Evolutionary conservation across 2,113 vertebrate species (phyloP).

Genomic region (Salminus brasiliensis): DNA sequence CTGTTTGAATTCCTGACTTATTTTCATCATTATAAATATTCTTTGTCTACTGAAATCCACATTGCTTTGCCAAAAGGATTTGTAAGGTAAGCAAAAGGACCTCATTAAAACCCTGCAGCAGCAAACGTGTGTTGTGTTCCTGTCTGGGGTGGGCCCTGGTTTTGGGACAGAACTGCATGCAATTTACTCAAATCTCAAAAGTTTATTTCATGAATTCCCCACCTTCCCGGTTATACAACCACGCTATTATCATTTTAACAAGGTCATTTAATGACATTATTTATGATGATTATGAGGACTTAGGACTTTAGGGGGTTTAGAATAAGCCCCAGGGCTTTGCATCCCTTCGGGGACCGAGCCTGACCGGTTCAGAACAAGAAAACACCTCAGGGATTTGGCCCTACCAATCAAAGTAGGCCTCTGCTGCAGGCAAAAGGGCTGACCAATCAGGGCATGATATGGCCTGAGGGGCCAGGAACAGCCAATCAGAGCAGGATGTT

Average conservation of each 20-base stretch:
- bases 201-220: neutral
- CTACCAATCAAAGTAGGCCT: slow-evolving; percentile 13
- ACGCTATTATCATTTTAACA: slow-evolving; percentile 19
- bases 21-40: neutral
- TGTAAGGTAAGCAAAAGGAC: neutral
- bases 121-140: neutral
- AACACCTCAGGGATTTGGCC: slow-evolving; percentile 6
- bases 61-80: neutral
- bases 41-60: neutral
- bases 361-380: slow-evolving; percentile 24
- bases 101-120: slow-evolving; percentile 24
- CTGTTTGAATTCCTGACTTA: neutral
- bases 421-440: neutral
- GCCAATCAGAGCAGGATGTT: slow-evolving; percentile 29
- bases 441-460: slow-evolving; percentile 1
- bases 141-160: neutral
- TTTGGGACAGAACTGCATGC: neutral
- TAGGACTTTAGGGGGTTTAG: neutral
- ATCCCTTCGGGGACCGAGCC: slow-evolving; percentile 15
- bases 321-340: slow-evolving; percentile 17
- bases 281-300: neutral
- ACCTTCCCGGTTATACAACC: neutral
- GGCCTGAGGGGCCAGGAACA: neutral
- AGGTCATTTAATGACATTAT: neutral
- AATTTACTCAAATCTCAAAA: neutral